These are phyloP conservation scores for Geopemphigus sp. DNA, from an alignment of 1,140 invertebrate genomes.

Conservation along the genomic window DNA sequence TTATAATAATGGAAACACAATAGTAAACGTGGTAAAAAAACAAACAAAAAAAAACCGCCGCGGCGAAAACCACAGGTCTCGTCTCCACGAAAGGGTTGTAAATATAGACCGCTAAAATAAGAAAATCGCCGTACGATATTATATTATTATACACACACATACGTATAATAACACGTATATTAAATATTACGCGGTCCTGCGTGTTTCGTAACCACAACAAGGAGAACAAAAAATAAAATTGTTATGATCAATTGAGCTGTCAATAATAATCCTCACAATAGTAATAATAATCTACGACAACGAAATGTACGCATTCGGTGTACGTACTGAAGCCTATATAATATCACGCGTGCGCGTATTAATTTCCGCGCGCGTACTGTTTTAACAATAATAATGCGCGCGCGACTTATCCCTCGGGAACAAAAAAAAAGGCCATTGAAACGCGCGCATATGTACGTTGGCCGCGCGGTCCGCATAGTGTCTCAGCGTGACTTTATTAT, in stretches of 20 bases:
- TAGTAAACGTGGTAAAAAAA: background rate
- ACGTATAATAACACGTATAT: background rate
- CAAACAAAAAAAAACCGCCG: background rate
- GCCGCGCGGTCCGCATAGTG: background rate
- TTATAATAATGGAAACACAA: background rate
- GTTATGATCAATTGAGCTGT: slow-evolving; percentile 42
- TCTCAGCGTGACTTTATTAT: slow-evolving; percentile 45
- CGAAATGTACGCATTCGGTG: background rate
- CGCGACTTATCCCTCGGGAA: slow-evolving; percentile 5
- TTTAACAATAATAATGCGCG: slow-evolving; percentile 20
- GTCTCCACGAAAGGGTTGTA: slow-evolving; percentile 19
- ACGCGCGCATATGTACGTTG: too few relatives aligned
- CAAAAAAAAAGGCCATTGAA: slow-evolving; percentile 28
- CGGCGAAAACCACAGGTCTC: slow-evolving; percentile 16
- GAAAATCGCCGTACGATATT: background rate
- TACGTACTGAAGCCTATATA: background rate
- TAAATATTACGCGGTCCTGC: background rate
- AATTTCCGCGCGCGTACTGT: background rate
- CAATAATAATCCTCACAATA: slow-evolving; percentile 34
- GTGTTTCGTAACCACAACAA: slow-evolving; percentile 6
- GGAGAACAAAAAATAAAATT: background rate
- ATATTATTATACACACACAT: background rate
- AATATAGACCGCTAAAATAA: background rate
- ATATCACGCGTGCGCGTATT: background rate
- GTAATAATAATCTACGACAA: slow-evolving; percentile 2